Conservation (phyloP, 2,888 invertebrate species). For the Elmis aenea region DNA sequence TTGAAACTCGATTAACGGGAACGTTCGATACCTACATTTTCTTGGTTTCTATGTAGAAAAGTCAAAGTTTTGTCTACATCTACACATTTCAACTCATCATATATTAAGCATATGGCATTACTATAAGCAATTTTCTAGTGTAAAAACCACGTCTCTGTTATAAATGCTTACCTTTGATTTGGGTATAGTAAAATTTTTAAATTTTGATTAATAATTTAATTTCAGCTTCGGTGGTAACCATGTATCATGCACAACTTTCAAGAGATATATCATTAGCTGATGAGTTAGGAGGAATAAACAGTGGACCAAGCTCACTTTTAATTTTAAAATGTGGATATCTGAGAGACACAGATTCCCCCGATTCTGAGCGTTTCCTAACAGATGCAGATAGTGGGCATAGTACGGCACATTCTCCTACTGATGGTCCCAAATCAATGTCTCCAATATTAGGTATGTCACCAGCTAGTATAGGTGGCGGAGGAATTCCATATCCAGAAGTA, state of each 20-base stretch:
- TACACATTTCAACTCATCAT: too few relatives aligned
- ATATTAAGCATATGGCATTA: too few relatives aligned
- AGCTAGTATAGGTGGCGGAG: slow-evolving; percentile 62
- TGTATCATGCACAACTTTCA: slow-evolving; percentile 55
- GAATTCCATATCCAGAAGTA: slow-evolving; percentile 66
- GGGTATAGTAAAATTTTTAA: neutral
- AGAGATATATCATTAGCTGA: slow-evolving; percentile 66
- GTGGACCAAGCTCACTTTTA: slow-evolving; percentile 53
- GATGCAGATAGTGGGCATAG: slow-evolving; percentile 86
- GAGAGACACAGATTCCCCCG: slow-evolving; percentile 79
- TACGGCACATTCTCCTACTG: slow-evolving; percentile 82
- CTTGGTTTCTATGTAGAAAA: too few relatives aligned
- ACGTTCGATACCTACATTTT: too few relatives aligned
- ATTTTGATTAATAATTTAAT: slow-evolving; percentile 20
- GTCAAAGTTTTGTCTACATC: too few relatives aligned
- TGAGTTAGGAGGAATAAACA: slow-evolving; percentile 53
- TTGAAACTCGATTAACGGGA: too few relatives aligned
- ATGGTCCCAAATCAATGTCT: slow-evolving; percentile 82
- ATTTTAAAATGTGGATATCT: slow-evolving; percentile 71
- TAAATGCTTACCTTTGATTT: too few relatives aligned
- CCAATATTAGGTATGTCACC: slow-evolving; percentile 49
- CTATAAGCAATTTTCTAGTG: too few relatives aligned
- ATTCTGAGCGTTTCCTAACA: slow-evolving; percentile 76
- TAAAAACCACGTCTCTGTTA: too few relatives aligned
- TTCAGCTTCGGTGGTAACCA: slow-evolving; percentile 60